Evolutionary conservation across 1,140 invertebrate species (phyloP).

Genomic region (Ladona fulva): DNA sequence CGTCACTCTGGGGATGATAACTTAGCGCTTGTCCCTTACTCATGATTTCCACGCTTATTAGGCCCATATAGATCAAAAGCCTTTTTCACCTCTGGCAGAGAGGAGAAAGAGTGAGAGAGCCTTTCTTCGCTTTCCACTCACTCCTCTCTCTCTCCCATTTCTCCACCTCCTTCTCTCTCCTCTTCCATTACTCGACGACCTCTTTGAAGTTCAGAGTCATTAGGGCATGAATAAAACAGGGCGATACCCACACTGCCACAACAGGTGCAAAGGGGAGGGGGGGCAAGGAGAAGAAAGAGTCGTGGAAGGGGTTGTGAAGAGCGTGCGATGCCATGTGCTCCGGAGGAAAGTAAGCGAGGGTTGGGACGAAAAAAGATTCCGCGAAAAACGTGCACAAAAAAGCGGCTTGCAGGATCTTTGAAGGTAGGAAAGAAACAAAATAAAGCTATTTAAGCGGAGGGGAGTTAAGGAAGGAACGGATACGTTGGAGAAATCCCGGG

Average conservation of each 20-base stretch:
- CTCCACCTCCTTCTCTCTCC: neutral
- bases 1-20: no score
- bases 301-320: neutral
- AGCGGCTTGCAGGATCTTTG: neutral
- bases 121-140: neutral
- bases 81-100: no score
- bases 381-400: neutral
- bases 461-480: neutral
- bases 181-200: neutral
- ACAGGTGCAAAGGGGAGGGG: neutral
- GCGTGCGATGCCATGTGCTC: neutral
- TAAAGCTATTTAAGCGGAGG: neutral
- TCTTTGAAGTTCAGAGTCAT: neutral
- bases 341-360: neutral
- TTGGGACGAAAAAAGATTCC: neutral
- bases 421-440: neutral
- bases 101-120: no score
- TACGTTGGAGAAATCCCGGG: no score
- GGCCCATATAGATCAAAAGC: no score
- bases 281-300: neutral
- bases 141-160: neutral
- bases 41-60: no score
- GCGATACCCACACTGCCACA: neutral
- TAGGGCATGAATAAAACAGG: constrained; percentile 9
- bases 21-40: no score